Evolutionary conservation across 2,113 vertebrate species (phyloP).

Genomic region (Rhineura floridana): DNA sequence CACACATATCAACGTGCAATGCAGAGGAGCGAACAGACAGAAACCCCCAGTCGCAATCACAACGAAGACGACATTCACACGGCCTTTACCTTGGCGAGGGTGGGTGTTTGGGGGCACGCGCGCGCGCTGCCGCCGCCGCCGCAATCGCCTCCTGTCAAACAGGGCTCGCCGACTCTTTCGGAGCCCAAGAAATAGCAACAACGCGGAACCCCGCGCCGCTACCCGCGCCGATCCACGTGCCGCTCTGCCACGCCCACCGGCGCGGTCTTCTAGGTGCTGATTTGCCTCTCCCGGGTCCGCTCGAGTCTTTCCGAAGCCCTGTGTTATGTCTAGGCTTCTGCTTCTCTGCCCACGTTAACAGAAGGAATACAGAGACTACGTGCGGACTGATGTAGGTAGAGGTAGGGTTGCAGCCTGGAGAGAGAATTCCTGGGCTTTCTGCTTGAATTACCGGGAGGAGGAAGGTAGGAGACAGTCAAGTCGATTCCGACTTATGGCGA

Average conservation of each 20-base stretch:
- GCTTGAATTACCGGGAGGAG: too few species aligned
- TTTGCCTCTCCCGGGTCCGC: background rate
- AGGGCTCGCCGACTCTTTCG: background rate
- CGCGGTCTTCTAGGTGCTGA: background rate
- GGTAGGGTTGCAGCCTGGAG: too few species aligned
- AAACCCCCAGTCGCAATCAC: too few species aligned
- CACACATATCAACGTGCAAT: background rate
- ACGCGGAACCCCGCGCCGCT: background rate
- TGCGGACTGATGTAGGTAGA: background rate
- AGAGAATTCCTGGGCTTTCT: background rate
- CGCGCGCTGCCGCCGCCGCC: background rate
- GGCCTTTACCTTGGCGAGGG: slow-evolving; percentile 40
- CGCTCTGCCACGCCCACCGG: background rate
- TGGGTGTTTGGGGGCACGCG: background rate
- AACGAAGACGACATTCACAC: background rate
- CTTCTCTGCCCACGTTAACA: too few species aligned
- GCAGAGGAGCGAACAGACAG: background rate
- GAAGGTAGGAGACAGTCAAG: too few species aligned
- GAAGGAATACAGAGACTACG: background rate
- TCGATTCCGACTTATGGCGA: too few species aligned
- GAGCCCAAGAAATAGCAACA: background rate
- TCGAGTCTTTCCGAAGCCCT: background rate
- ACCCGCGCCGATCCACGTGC: slow-evolving; percentile 26
- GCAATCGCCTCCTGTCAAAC: slow-evolving; percentile 14
- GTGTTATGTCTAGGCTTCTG: too few species aligned